phyloP scores from a whole-genome alignment of 2,113 vertebrate species.

The Oncorhynchus clarkii region DNA sequence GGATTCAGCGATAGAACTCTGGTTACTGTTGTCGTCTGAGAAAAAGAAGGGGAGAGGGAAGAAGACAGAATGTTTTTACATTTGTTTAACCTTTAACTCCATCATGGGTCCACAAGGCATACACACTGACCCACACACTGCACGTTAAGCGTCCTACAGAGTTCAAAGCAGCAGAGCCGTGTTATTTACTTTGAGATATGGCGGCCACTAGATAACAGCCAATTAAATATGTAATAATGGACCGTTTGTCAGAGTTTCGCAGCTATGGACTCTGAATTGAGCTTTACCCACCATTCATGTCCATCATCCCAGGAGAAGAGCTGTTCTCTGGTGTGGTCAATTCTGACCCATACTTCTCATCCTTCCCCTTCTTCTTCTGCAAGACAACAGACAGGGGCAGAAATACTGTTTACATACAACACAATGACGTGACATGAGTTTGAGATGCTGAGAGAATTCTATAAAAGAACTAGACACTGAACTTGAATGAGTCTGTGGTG shows the following conservation, averaged over 20 bases:
- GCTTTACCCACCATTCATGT: conserved; percentile 87
- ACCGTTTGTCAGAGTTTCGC: background rate
- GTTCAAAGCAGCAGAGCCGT: too few relatives aligned
- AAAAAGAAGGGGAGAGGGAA: background rate
- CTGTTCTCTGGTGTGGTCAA: conserved; percentile 96
- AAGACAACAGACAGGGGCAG: conserved; percentile 28
- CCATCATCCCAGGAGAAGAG: conserved; percentile 97
- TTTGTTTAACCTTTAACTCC: background rate
- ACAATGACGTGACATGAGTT: background rate
- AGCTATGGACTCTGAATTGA: background rate
- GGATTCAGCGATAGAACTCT: conserved; percentile 95
- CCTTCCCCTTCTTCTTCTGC: conserved; percentile 96
- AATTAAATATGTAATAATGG: background rate
- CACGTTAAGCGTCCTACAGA: too few relatives aligned
- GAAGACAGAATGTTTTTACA: background rate
- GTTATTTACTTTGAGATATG: too few relatives aligned
- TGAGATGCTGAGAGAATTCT: too few relatives aligned
- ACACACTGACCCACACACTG: too few relatives aligned
- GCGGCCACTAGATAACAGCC: too few relatives aligned
- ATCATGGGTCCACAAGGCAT: background rate
- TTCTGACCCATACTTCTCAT: conserved; percentile 94
- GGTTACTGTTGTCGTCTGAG: conserved; percentile 96
- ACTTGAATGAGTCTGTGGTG: too few relatives aligned
- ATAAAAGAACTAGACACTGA: too few relatives aligned
- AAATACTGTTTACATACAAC: conserved; percentile 52